Percentiles rank a stretch among this genome's conserved stretches.
Conservation (phyloP, 2,888 invertebrate species). For the Ditula angustiorana region DNA sequence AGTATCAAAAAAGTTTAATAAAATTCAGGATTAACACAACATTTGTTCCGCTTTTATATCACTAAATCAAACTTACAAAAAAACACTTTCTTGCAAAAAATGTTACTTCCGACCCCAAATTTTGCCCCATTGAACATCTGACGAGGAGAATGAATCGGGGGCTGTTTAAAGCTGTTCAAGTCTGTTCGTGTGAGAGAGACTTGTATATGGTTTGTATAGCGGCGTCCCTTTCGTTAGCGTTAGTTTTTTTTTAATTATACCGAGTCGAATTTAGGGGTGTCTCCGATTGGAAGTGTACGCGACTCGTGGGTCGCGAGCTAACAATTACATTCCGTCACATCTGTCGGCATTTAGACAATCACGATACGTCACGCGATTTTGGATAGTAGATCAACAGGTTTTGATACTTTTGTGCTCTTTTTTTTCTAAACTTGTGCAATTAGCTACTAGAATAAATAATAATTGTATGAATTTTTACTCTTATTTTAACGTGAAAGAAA, state of each 20-base stretch:
- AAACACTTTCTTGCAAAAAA: constrained; percentile 69
- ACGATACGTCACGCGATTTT: constrained; percentile 84
- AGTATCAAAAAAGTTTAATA: constrained; percentile 27
- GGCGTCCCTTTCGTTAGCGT: constrained; percentile 9
- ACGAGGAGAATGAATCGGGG: constrained; percentile 83
- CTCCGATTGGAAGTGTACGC: constrained; percentile 74
- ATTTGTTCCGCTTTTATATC: constrained; percentile 53
- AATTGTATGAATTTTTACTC: neutral
- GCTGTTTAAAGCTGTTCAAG: constrained; percentile 63
- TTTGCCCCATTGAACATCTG: constrained; percentile 81
- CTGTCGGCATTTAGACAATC: constrained; percentile 85
- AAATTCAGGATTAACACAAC: constrained; percentile 33
- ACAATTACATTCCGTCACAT: constrained; percentile 85
- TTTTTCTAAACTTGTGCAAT: neutral
- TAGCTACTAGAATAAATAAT: neutral
- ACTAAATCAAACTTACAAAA: constrained; percentile 69
- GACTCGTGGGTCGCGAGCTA: constrained; percentile 73
- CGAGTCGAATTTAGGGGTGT: constrained; percentile 35
- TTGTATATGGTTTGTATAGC: constrained; percentile 3
- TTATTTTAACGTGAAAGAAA: no score
- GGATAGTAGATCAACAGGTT: constrained; percentile 43
- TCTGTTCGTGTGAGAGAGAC: constrained; percentile 10
- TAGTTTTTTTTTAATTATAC: constrained; percentile 2
- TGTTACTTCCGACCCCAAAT: constrained; percentile 66
- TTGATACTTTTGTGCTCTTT: constrained; percentile 60